A percentile compares a stretch with the other conserved stretches of the same genome.
These are phyloP conservation scores for Sebastiscus albofasciatus DNA, from an alignment of 2,797 vertebrate genomes.

Conservation along the genomic window DNA sequence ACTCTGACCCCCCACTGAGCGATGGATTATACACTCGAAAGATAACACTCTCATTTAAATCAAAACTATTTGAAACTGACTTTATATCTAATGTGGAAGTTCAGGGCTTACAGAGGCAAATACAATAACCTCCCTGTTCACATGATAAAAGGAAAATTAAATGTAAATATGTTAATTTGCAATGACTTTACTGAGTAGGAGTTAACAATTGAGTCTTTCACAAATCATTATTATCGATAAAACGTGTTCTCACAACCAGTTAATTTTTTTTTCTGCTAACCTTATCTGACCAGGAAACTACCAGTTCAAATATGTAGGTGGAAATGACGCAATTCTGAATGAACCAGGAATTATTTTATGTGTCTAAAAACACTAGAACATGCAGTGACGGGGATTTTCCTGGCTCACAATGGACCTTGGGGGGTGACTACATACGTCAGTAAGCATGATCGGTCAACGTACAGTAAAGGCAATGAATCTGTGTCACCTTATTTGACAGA, in stretches of 20 bases:
- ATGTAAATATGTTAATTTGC: background rate
- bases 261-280: background rate
- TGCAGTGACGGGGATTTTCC: background rate
- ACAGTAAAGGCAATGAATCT: background rate
- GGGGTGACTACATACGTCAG: background rate
- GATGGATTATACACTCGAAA: background rate
- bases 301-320: background rate
- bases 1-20: slow-evolving; percentile 17
- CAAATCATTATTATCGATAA: background rate
- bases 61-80: background rate
- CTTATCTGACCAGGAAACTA: background rate
- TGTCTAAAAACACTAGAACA: background rate
- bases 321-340: background rate
- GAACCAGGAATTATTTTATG: background rate
- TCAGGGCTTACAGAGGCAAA: background rate
- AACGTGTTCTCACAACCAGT: background rate
- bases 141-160: background rate
- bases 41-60: slow-evolving; percentile 2
- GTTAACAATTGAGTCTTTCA: background rate
- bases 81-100: background rate
- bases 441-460: background rate
- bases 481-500: background rate
- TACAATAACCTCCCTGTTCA: background rate
- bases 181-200: background rate
- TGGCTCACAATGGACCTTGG: background rate